A percentile compares a stretch with the other conserved stretches of the same genome.
phyloP scores from a whole-genome alignment of 2,888 invertebrate genomes.

The Chrysodeixis includens region DNA sequence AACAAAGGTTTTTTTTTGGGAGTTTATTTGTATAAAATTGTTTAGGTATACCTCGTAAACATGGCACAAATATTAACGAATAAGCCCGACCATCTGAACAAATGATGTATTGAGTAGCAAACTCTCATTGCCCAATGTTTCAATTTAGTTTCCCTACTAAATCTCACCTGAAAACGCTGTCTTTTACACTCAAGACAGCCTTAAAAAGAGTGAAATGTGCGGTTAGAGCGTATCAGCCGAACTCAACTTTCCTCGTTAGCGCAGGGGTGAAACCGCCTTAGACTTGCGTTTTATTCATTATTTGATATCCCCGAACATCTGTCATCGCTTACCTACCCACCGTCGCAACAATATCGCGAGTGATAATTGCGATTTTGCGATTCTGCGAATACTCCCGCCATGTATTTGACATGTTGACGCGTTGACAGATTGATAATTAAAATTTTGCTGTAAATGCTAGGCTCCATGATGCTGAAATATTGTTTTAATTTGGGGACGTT shows the following conservation, averaged over 20 bases:
- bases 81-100: too few relatives aligned
- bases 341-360: slow-evolving; percentile 52
- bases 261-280: slow-evolving; percentile 78
- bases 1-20: too few relatives aligned
- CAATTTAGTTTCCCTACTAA: too few relatives aligned
- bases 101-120: too few relatives aligned
- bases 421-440: slow-evolving; percentile 49
- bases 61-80: too few relatives aligned
- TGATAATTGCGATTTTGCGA: slow-evolving; percentile 52
- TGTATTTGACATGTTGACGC: slow-evolving; percentile 50
- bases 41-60: too few relatives aligned
- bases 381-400: slow-evolving; percentile 34
- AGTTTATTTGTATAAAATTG: too few relatives aligned
- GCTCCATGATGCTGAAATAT: slow-evolving; percentile 17
- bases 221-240: slow-evolving; percentile 77
- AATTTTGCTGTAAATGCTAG: slow-evolving; percentile 41
- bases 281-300: slow-evolving; percentile 83
- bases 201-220: slow-evolving; percentile 72
- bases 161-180: slow-evolving; percentile 41
- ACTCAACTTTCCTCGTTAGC: slow-evolving; percentile 85
- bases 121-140: too few relatives aligned
- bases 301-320: slow-evolving; percentile 81
- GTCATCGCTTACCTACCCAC: slow-evolving; percentile 76
- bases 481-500: not conserved
- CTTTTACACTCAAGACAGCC: slow-evolving; percentile 35